Percentiles rank a stretch among this genome's conserved stretches.
Evolutionary conservation across 2,888 invertebrate genomes (phyloP).

Genomic region (Perithous albicinctus): DNA sequence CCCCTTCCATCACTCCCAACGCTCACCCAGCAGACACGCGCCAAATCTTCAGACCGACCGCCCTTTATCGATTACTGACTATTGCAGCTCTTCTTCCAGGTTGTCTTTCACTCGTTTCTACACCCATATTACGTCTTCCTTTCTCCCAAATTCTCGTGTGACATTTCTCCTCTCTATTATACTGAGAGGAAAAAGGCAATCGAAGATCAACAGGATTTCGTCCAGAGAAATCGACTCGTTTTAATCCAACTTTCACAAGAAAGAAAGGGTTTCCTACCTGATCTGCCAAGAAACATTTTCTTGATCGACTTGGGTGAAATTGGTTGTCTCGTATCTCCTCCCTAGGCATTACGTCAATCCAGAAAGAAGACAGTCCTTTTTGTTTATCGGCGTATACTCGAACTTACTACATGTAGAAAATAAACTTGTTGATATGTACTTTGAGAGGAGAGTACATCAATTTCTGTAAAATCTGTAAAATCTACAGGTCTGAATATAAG

Average conservation of each 20-base stretch:
- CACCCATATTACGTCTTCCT: not conserved
- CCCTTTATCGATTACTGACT: constrained; percentile 56
- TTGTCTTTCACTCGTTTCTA: constrained; percentile 2
- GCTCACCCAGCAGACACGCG: constrained; percentile 28
- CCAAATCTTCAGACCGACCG: constrained; percentile 51
- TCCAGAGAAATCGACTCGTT: constrained; percentile 32
- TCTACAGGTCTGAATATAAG: too few species aligned
- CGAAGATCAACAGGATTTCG: constrained; percentile 23
- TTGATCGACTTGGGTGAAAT: not conserved
- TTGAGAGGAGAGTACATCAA: too few species aligned
- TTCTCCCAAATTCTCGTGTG: not conserved
- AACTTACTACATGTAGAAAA: too few species aligned
- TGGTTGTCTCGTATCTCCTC: not conserved
- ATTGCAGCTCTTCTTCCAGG: constrained; percentile 8
- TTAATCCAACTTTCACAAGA: not conserved
- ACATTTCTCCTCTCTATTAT: constrained; percentile 28
- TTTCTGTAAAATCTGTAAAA: too few species aligned
- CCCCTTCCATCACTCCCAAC: constrained; percentile 12
- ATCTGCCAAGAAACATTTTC: not conserved
- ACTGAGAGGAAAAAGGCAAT: constrained; percentile 12
- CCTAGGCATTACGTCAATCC: not conserved
- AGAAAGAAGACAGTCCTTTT: not conserved
- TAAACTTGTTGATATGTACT: not conserved
- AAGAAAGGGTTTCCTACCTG: constrained; percentile 2
- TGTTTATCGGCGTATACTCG: not conserved